A percentile compares a stretch with the other conserved stretches of the same genome.
These are phyloP conservation scores for Stegana nigrithorax DNA, from an alignment of 2,888 invertebrate species.

Conservation along the genomic window DNA sequence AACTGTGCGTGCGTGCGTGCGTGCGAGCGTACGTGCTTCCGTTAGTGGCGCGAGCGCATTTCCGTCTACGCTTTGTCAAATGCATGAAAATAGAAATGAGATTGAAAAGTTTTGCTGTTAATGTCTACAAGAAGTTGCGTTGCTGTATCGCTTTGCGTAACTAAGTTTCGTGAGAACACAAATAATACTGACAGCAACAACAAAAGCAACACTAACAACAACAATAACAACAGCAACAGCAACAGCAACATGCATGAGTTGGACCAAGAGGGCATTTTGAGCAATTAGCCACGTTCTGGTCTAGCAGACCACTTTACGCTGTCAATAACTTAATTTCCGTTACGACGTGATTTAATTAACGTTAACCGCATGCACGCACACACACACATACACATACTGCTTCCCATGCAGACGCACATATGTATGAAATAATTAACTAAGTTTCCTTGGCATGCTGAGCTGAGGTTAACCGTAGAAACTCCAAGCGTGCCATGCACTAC, in stretches of 20 bases:
- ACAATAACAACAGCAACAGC: background rate
- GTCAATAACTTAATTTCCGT: constrained; percentile 57
- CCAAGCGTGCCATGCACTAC: no score
- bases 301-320: constrained; percentile 38
- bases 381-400: background rate
- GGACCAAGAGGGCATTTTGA: background rate
- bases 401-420: background rate
- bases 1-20: no score
- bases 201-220: background rate
- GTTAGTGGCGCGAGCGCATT: no score
- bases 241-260: background rate
- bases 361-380: constrained; percentile 38
- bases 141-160: no score
- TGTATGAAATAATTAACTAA: constrained; percentile 17
- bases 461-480: no score
- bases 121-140: background rate
- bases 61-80: no score
- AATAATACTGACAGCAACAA: no score
- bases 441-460: background rate
- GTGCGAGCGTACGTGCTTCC: no score
- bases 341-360: constrained; percentile 57
- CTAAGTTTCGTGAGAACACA: no score
- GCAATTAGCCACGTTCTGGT: constrained; percentile 49
- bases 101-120: background rate
- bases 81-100: background rate